A percentile compares a stretch with the other conserved stretches of the same genome.
Conservation (phyloP, 2,113 vertebrate species). For the Poicephalus gulielmi region DNA sequence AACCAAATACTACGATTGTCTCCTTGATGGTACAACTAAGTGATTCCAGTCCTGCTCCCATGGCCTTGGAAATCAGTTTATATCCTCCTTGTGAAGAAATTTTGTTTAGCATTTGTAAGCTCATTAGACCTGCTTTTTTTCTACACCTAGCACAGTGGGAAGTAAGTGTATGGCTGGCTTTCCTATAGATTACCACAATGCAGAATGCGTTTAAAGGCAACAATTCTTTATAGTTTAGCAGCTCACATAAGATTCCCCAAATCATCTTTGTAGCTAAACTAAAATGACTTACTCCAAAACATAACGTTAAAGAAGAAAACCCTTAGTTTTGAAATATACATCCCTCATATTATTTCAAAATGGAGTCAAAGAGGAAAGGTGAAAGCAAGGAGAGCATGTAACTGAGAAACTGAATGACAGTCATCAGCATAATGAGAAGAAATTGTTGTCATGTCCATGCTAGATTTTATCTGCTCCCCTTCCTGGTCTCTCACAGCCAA, state of each 20-base stretch:
- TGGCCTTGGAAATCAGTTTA: not conserved
- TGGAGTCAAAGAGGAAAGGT: not conserved
- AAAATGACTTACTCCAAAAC: not conserved
- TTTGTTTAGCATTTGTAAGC: not conserved
- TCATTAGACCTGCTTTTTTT: not conserved
- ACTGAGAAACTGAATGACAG: not conserved
- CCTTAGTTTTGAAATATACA: not conserved
- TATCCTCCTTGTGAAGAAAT: not conserved
- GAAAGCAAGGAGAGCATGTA: conserved; percentile 13
- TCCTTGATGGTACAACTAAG: not conserved
- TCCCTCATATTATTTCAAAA: not conserved
- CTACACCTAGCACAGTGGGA: not conserved
- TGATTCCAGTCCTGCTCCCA: not conserved
- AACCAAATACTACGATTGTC: not conserved
- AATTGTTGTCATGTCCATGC: not conserved
- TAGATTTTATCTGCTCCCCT: not conserved
- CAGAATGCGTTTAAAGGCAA: not conserved
- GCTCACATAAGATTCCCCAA: not conserved
- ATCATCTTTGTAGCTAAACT: not conserved
- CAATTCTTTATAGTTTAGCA: not conserved
- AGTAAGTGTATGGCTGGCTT: not conserved
- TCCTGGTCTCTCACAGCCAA: not conserved
- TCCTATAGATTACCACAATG: not conserved
- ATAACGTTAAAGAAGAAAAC: not conserved
- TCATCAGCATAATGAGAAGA: not conserved